phyloP scores from a whole-genome alignment of 2,888 invertebrate species.

The Colletes collaris region DNA sequence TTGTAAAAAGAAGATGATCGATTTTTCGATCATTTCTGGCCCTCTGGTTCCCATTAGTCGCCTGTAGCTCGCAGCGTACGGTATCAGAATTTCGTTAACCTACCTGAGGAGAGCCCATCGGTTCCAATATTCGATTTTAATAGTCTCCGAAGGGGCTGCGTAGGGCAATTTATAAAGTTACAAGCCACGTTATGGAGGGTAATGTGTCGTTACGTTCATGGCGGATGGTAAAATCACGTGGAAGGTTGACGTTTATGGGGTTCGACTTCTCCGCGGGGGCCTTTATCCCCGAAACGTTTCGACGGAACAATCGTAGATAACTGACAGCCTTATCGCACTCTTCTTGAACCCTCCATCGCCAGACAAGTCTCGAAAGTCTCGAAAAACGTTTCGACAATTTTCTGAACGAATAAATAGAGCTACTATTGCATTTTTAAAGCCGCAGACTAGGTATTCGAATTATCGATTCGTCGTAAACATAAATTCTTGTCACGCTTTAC shows the following conservation, averaged over 20 bases:
- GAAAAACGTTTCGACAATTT: background rate
- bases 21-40: constrained; percentile 8
- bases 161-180: constrained; percentile 53
- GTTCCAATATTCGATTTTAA: constrained; percentile 64
- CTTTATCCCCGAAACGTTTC: background rate
- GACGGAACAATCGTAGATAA: background rate
- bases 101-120: constrained; percentile 41
- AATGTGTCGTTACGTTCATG: constrained; percentile 46
- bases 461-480: constrained; percentile 13
- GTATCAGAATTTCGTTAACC: constrained; percentile 57
- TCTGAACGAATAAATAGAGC: background rate
- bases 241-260: constrained; percentile 19
- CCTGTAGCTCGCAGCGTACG: constrained; percentile 13
- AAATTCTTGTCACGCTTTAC: constrained; percentile 5
- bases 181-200: constrained; percentile 28
- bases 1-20: constrained; percentile 9
- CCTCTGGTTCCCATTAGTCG: constrained; percentile 21
- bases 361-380: too few relatives aligned
- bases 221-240: constrained; percentile 26
- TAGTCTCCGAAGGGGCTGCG: constrained; percentile 50
- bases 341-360: background rate
- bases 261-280: background rate
- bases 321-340: background rate
- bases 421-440: background rate
- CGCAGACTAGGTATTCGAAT: background rate